A percentile compares a stretch with the other conserved stretches of the same genome.
phyloP scores from a whole-genome alignment of 1,140 invertebrate species.

The Platyscapa corneri region DNA sequence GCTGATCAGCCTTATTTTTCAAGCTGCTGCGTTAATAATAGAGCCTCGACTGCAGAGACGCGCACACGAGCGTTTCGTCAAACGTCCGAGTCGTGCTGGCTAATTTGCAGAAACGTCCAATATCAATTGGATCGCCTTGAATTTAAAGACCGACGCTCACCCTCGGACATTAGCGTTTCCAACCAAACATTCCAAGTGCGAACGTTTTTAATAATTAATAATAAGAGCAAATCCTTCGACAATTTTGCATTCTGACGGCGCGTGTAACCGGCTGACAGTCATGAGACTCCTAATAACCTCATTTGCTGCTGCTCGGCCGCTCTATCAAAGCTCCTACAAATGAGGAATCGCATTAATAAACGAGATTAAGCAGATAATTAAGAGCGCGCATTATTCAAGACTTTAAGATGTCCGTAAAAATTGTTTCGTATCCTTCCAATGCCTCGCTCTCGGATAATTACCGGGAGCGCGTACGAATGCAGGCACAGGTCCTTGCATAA shows the following conservation, averaged over 20 bases:
- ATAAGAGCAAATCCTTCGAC: not conserved
- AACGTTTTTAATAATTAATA: no score
- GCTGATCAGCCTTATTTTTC: not conserved
- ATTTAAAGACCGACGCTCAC: no score
- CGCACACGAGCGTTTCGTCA: not conserved
- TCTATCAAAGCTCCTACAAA: conserved; percentile 44
- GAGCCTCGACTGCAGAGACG: not conserved
- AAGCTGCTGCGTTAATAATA: not conserved
- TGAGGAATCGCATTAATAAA: conserved; percentile 47
- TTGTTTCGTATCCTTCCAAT: conserved; percentile 33
- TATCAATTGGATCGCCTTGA: not conserved
- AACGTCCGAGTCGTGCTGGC: not conserved
- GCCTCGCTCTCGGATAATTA: conserved; percentile 30
- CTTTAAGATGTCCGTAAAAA: conserved; percentile 28
- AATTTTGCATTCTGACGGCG: conserved; percentile 11
- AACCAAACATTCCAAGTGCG: no score
- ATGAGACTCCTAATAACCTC: conserved; percentile 41
- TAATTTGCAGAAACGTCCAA: not conserved
- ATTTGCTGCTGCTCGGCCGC: not conserved
- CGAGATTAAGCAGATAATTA: conserved; percentile 38
- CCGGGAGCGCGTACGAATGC: not conserved
- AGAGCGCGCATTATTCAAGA: conserved; percentile 45
- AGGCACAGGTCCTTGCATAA: not conserved
- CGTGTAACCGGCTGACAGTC: conserved; percentile 21
- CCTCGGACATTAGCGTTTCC: no score